Percentiles rank a stretch among this genome's conserved stretches.
phyloP scores from a whole-genome alignment of 2,797 vertebrate genomes.

The Pristis pectinata region DNA sequence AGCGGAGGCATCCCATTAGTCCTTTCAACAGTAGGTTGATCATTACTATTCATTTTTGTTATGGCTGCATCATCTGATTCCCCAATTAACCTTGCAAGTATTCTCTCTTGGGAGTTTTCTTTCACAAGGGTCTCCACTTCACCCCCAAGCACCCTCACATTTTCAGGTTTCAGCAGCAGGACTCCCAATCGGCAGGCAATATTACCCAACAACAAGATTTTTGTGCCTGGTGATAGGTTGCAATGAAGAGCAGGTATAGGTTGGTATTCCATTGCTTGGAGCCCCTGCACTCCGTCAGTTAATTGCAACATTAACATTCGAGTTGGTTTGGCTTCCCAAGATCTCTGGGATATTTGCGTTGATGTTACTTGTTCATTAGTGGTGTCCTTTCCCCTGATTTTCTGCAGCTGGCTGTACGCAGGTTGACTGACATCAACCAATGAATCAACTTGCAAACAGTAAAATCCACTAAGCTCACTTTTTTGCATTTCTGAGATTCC shows the following conservation, averaged over 20 bases:
- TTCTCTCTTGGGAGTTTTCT: slow-evolving; percentile 68
- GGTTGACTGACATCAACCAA: slow-evolving; percentile 85
- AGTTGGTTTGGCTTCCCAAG: slow-evolving; percentile 81
- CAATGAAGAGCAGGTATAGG: slow-evolving; percentile 67
- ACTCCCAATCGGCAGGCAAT: slow-evolving; percentile 78
- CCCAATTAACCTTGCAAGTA: slow-evolving; percentile 76
- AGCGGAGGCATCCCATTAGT: slow-evolving; percentile 53
- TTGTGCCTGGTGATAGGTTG: slow-evolving; percentile 78
- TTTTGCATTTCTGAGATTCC: slow-evolving; percentile 66
- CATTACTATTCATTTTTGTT: slow-evolving; percentile 46
- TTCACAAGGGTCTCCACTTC: slow-evolving; percentile 81
- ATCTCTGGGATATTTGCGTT: slow-evolving; percentile 67
- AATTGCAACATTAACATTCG: slow-evolving; percentile 86
- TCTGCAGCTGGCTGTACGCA: slow-evolving; percentile 82
- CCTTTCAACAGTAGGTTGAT: slow-evolving; percentile 47
- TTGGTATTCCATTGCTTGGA: slow-evolving; percentile 90
- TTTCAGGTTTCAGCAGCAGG: slow-evolving; percentile 77
- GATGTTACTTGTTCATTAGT: slow-evolving; percentile 77
- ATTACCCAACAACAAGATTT: slow-evolving; percentile 76
- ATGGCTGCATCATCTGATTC: slow-evolving; percentile 58
- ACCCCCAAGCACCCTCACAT: slow-evolving; percentile 81
- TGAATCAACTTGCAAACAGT: slow-evolving; percentile 86
- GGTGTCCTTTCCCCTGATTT: slow-evolving; percentile 69
- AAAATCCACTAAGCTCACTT: slow-evolving; percentile 72
- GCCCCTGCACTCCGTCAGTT: slow-evolving; percentile 81